These are phyloP conservation scores for Whitmania pigra DNA, from an alignment of 1,140 invertebrate species.

Conservation along the genomic window DNA sequence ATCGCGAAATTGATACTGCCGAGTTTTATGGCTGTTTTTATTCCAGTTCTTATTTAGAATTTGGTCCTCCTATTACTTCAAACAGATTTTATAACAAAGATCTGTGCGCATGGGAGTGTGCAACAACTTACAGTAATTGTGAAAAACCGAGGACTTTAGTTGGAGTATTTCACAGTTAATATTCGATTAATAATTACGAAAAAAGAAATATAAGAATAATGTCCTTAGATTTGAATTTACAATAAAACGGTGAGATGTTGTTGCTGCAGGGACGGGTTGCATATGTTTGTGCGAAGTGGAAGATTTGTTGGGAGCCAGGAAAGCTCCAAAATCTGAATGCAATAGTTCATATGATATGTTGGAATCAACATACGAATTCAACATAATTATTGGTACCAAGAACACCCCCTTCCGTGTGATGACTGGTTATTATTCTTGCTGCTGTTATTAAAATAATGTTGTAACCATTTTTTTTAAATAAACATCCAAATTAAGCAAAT, in stretches of 20 bases:
- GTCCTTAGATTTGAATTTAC: too few relatives aligned
- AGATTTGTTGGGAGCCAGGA: conserved; percentile 1
- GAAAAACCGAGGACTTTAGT: not conserved
- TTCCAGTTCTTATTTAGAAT: not conserved
- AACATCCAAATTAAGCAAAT: too few relatives aligned
- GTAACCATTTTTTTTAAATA: too few relatives aligned
- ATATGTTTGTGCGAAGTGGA: conserved; percentile 2
- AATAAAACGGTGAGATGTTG: too few relatives aligned
- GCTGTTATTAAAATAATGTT: too few relatives aligned
- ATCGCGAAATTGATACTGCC: not conserved
- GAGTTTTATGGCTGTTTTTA: conserved; percentile 8
- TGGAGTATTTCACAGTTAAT: not conserved
- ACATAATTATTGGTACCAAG: not conserved
- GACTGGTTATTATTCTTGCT: not conserved
- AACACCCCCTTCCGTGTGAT: not conserved
- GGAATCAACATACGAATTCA: not conserved
- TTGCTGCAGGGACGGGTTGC: not conserved
- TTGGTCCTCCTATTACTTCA: not conserved
- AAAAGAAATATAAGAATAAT: too few relatives aligned
- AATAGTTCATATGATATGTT: not conserved
- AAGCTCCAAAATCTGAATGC: not conserved
- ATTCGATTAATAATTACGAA: too few relatives aligned
- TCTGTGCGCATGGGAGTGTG: conserved; percentile 1
- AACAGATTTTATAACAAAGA: conserved; percentile 10
- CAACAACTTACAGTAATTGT: not conserved